These are phyloP conservation scores for Thunnus thynnus DNA, from an alignment of 2,113 vertebrate species.

Conservation along the genomic window DNA sequence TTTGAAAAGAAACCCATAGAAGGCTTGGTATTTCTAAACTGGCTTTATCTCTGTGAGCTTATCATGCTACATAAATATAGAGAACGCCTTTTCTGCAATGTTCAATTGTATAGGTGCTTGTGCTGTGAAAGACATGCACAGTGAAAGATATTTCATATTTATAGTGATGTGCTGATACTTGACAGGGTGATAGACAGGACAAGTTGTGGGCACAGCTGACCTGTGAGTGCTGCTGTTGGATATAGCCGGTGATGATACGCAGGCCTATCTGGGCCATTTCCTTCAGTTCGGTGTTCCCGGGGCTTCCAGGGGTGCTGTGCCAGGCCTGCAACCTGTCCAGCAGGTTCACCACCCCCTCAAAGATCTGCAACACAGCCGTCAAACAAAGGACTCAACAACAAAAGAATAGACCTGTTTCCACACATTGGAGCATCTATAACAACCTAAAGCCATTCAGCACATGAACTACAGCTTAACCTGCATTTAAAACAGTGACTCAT, in stretches of 20 bases:
- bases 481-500: slow-evolving; percentile 33
- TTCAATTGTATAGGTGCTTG: slow-evolving; percentile 21
- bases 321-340: slow-evolving; percentile 93
- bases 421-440: slow-evolving; percentile 37
- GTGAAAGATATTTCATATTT: slow-evolving; percentile 6
- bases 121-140: slow-evolving; percentile 19
- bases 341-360: slow-evolving; percentile 94
- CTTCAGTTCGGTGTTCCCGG: slow-evolving; percentile 87
- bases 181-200: neutral
- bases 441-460: slow-evolving; percentile 31
- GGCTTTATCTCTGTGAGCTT: slow-evolving; percentile 56
- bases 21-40: slow-evolving; percentile 65
- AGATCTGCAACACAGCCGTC: slow-evolving; percentile 87
- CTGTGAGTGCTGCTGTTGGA: slow-evolving; percentile 92
- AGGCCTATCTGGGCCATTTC: slow-evolving; percentile 97
- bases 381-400: slow-evolving; percentile 45
- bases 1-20: slow-evolving; percentile 71
- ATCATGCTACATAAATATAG: slow-evolving; percentile 50
- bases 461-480: slow-evolving; percentile 9
- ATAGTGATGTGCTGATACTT: neutral
- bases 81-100: slow-evolving; percentile 25
- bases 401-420: slow-evolving; percentile 68
- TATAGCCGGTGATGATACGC: slow-evolving; percentile 92
- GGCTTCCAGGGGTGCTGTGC: slow-evolving; percentile 89
- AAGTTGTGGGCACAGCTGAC: slow-evolving; percentile 73